Base-by-base conservation (phyloP, 1,140 invertebrate species). In the Cylas formicarius region DNA sequence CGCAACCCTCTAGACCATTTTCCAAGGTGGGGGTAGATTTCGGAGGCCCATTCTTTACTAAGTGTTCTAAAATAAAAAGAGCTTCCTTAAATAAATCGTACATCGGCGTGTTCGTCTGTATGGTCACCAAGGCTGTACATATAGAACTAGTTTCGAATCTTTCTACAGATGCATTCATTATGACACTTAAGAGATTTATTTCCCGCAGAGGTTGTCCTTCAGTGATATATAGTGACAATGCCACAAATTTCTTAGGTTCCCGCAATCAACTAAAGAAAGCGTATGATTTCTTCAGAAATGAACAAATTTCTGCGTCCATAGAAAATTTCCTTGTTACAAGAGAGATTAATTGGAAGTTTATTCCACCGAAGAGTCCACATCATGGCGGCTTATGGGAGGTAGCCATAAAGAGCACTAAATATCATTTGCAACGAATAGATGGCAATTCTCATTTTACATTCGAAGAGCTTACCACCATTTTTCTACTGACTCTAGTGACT, bases 371-470 rank as follows among this genome's bases (percentile, higher is more conserved):
- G 14, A 20, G 56, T 26, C 61, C 65, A 0, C 61, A 67, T 42
- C 57, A 61, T 24, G 66, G 67, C 19, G 67, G 68, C n/a, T 20
- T 63, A 34, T 65, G 60, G 69, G 52, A 71, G 49, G 52, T 42
- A 17, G 52, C 24, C 3, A 29, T 51, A 8, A 51, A 51, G 21
- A 23, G 35, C 19, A 17, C 38, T 16, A 54, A 54, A 43, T 31
- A 44, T 18, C 40, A 47, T 43, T 10, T 50, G 18, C 32, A 35
- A 19, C 26, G 60, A 38, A 39, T 59, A n/a, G 14, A 57, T 18
- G 23, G 40, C n/a, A 31, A 47, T 16, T 42, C 47, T 8, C 38
- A 52, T 28, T 31, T 61, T 4, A 61, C 55, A 0, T 60, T 52
- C 35, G 57, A 62, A 28, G 58, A 62, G 31, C 41, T 59, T 14